Conservation (phyloP, 1,140 invertebrate species). For the Antheraea mylitta region DNA sequence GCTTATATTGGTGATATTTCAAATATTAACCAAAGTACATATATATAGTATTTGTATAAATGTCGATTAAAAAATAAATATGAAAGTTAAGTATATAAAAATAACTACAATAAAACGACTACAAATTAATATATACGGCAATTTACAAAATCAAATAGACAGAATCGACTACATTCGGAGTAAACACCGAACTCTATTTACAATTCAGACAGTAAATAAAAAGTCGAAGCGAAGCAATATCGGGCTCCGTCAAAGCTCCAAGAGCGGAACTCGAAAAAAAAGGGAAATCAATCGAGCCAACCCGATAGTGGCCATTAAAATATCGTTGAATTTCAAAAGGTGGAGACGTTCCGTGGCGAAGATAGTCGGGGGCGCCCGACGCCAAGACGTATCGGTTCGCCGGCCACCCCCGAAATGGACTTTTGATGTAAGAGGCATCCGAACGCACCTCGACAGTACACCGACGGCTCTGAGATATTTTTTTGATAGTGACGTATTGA, state of each 20-base stretch:
- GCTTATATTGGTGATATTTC: too few species aligned
- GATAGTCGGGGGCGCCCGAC: slow-evolving; percentile 28
- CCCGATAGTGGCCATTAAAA: slow-evolving; percentile 70
- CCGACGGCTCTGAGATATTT: background rate
- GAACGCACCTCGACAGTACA: slow-evolving; percentile 29
- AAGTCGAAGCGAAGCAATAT: slow-evolving; percentile 56
- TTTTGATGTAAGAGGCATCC: slow-evolving; percentile 47
- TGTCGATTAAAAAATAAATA: too few species aligned
- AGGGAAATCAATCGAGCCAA: slow-evolving; percentile 44
- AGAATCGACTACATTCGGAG: slow-evolving; percentile 46
- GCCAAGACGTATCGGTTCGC: slow-evolving; percentile 43
- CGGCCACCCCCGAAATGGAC: slow-evolving; percentile 46
- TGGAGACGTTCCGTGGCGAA: slow-evolving; percentile 41
- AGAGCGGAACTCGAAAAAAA: slow-evolving; percentile 49
- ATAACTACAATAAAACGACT: background rate
- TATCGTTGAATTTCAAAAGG: slow-evolving; percentile 69
- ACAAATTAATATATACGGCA: slow-evolving; percentile 1
- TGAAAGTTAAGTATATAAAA: too few species aligned
- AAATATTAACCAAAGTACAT: too few species aligned
- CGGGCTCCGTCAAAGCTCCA: slow-evolving; percentile 55
- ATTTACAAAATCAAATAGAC: slow-evolving; percentile 26
- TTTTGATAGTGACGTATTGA: background rate
- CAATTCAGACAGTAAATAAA: slow-evolving; percentile 62
- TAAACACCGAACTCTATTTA: slow-evolving; percentile 56
- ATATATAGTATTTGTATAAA: too few species aligned